phyloP scores from a whole-genome alignment of 37 sponge, comb jelly and placozoan species.

The Theonella swinhoei region DNA sequence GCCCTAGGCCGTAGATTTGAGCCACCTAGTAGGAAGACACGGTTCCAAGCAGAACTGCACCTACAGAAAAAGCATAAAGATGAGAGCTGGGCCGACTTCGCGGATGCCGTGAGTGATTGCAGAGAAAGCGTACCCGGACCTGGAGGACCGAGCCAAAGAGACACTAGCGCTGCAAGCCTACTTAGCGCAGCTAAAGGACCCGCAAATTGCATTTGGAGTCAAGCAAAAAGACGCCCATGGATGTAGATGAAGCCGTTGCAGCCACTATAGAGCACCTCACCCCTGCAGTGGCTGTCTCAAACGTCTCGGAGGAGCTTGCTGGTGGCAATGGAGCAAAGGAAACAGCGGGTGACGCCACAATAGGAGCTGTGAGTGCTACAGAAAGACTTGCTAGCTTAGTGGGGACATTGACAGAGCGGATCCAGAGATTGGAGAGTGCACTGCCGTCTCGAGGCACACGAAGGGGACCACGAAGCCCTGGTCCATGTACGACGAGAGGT shows the following conservation, averaged over 20 bases:
- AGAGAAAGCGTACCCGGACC: conserved; percentile 35
- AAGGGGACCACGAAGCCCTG: not conserved
- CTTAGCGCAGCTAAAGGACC: conserved; percentile 6
- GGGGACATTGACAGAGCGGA: not conserved
- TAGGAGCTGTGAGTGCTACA: conserved; percentile 14
- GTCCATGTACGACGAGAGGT: not conserved
- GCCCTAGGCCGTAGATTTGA: conserved; percentile 44
- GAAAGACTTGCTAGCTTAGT: not conserved
- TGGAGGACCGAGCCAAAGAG: conserved; percentile 14
- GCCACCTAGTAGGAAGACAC: conserved; percentile 1
- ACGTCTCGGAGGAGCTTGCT: not conserved
- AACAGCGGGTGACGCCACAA: not conserved
- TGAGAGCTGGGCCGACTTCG: conserved; percentile 38
- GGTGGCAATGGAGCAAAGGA: not conserved
- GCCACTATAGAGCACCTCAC: conserved; percentile 6
- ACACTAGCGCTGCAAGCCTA: conserved; percentile 15
- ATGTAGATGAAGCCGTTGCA: conserved; percentile 2
- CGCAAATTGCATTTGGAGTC: conserved; percentile 29
- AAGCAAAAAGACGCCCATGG: conserved; percentile 1
- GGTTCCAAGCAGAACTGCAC: conserved; percentile 17
- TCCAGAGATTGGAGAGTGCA: too few relatives aligned
- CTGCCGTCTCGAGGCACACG: not conserved
- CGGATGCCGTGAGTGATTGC: conserved; percentile 24
- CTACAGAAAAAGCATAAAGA: not conserved
- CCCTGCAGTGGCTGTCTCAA: not conserved